Base-by-base conservation (phyloP, 2,113 vertebrate species). In the Chitala chitala region DNA sequence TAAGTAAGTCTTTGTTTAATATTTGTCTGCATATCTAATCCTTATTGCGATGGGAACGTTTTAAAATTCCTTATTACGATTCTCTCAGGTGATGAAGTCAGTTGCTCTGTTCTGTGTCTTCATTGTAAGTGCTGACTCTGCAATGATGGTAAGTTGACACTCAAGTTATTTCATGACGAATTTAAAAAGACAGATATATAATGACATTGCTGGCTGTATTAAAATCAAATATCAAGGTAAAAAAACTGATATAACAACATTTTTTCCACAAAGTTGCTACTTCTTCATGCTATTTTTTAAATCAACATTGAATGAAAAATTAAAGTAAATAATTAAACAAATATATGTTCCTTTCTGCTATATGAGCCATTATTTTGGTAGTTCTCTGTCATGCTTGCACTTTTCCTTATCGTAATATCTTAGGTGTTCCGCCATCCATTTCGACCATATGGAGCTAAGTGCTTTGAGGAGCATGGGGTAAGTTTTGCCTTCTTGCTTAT, bases 91-190 rank as follows among this genome's bases (percentile, higher is more conserved):
- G n/a, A 22, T 64, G 61, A 38, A 40, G 31, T 38, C 31, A 3
- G 17, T 64, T 2, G 15, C n/a, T 8, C 61, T 64, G 24, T 15
- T 63, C 59, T 64, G 61, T 26, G 17, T 20, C 10, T 64, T 38
- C 61, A 24, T 64, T 64, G 31, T 64, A 26, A 40, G 61, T 64
- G 61, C 61, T 64, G 61, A 15, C 38, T 64, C 61, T 31, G 61
- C 29, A 40, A 64, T 64, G 61, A 64, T 64, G 61, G 61, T 40
- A 40, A 64, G 61, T n/a, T n/a, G n/a, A n/a, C n/a, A n/a, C n/a
- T n/a, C n/a, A n/a, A n/a, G n/a, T n/a, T n/a, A n/a, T n/a, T n/a
- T n/a, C n/a, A n/a, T n/a, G n/a, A n/a, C n/a, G n/a, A n/a, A n/a
- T n/a, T n/a, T n/a, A n/a, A n/a, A n/a, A n/a, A n/a, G n/a, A n/a